Base-by-base conservation (phyloP, 1,140 invertebrate genomes). In the Meloidogyne exigua region DNA sequence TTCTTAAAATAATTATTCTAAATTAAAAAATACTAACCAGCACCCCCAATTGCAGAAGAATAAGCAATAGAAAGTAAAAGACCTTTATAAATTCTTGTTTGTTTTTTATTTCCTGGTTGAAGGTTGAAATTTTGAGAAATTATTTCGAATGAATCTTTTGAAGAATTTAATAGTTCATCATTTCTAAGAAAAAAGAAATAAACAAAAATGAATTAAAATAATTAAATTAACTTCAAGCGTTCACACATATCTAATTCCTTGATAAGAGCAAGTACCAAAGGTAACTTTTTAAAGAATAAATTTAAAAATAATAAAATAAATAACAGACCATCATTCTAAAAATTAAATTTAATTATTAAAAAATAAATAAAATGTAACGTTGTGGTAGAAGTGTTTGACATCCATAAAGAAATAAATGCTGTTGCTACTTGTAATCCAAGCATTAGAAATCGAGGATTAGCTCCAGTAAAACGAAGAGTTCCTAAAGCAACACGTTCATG, bases 401-500 rank as follows among this genome's bases (percentile, higher is more conserved):
- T 89, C 88, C 88, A 90, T 87, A 89, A 89, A 11, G 82, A 84
- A 36, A 82, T 65, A 63, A 82, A 39, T 18, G 74, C 62, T 26
- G 81, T 82, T n/a, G 80, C 67, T 15, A 77, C 18, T 36, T 75
- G 71, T 15, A 82, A 79, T 15, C 81, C 81, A 39, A 84, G 71
- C 82, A 82, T 76, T 23, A 82, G 32, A 66, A 83, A 67, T 66
- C 81, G 67, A 26, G 81, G 81, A 68, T 81, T 84, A 36, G 81
- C 49, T 15, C 81, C 81, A n/a, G 81, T 82, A 62, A 80, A 49
- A 32, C 76, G 42, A 28, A 83, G 32, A 9, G 93, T 92, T 79
- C 91, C 90, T 25, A 95, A 87, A 0, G 94, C 94, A 1, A 95
- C 91, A 76, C 94, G 89, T 83, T 92, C 91, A 80, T 95, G 94